These are phyloP conservation scores for Acestrorhynchus altus DNA, from an alignment of 2,797 vertebrate genomes.

Conservation along the genomic window DNA sequence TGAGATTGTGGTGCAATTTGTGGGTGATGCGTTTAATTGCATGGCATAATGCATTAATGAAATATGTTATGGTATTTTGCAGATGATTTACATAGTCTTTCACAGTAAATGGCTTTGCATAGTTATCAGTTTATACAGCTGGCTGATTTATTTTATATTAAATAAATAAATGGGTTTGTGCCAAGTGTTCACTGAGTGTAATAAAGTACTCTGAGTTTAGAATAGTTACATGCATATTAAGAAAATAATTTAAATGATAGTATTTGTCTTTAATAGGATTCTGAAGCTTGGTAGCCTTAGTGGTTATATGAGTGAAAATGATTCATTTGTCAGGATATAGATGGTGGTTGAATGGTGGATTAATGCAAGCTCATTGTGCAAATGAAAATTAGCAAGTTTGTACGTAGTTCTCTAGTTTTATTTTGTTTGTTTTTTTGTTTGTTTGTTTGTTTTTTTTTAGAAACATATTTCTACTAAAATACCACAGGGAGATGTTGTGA, in stretches of 20 bases:
- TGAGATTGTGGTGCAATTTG: background rate
- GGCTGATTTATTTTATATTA: constrained; percentile 2
- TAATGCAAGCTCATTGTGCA: no score
- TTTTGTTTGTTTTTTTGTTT: no score
- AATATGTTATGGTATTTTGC: background rate
- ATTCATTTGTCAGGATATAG: background rate
- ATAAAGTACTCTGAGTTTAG: background rate
- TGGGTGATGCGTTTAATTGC: background rate
- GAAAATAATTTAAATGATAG: background rate
- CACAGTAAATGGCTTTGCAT: background rate
- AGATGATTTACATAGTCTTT: background rate
- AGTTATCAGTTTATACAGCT: background rate
- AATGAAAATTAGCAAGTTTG: no score
- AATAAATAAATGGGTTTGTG: background rate
- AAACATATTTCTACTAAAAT: no score
- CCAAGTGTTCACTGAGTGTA: background rate
- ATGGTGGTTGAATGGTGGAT: no score
- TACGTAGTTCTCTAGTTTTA: no score
- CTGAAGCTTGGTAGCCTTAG: background rate
- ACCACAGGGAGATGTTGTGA: no score
- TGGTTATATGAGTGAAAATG: background rate
- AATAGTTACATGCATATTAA: background rate
- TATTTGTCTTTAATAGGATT: background rate
- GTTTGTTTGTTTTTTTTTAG: no score
- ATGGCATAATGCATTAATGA: constrained; percentile 9